Evolutionary conservation across 2,797 vertebrate species (phyloP).

Genomic region (Urosaurus nigricauda): DNA sequence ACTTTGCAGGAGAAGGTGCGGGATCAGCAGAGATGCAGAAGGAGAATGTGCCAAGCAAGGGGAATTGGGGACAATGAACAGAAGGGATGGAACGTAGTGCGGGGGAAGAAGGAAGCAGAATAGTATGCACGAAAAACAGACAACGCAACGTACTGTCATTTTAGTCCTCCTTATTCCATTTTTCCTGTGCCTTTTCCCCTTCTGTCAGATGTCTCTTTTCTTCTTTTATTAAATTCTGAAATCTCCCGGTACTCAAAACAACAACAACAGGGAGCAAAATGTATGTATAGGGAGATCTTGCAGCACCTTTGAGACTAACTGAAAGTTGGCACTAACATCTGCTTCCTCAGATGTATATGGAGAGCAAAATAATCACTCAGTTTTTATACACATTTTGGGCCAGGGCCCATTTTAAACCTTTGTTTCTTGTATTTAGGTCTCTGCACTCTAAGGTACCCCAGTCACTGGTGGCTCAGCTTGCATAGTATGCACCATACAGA

Average conservation of each 20-base stretch:
- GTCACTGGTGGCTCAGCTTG: too few species aligned
- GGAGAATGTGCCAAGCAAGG: slow-evolving; percentile 18
- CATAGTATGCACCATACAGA: too few species aligned
- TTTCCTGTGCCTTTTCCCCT: not conserved
- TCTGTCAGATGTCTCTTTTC: not conserved
- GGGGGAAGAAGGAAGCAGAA: not conserved
- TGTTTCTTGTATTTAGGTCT: too few species aligned
- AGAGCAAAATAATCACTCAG: not conserved
- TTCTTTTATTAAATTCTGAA: not conserved
- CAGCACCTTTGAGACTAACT: too few species aligned
- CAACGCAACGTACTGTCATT: not conserved
- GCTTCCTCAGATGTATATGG: too few species aligned
- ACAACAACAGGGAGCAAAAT: not conserved
- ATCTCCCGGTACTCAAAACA: not conserved
- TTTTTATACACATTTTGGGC: not conserved
- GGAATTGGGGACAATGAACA: slow-evolving; percentile 29
- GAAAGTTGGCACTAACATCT: too few species aligned
- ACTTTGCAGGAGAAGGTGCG: slow-evolving; percentile 12
- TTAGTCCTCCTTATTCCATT: not conserved
- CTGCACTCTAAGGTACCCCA: too few species aligned
- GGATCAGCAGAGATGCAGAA: slow-evolving; percentile 25
- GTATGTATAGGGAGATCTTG: too few species aligned
- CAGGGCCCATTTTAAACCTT: too few species aligned
- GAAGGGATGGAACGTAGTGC: not conserved
- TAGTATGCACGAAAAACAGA: not conserved